Conservation (phyloP, 2,797 vertebrate species). For the Coreius guichenoti region DNA sequence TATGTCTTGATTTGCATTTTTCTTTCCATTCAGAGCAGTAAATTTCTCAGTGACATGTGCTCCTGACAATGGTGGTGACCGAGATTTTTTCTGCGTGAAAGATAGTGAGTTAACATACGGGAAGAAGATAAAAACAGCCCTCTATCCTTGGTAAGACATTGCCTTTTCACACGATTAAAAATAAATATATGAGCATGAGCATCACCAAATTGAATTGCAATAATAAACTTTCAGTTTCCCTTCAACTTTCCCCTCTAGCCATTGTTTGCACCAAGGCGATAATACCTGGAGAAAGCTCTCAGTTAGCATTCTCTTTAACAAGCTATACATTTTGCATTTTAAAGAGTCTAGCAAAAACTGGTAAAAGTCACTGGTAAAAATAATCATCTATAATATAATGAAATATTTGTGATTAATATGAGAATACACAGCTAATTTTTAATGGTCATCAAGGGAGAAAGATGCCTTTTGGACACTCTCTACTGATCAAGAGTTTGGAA, state of each 20-base stretch:
- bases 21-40: slow-evolving; percentile 75
- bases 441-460: not conserved
- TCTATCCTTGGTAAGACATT: slow-evolving; percentile 85
- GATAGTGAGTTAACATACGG: slow-evolving; percentile 81
- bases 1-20: slow-evolving; percentile 3
- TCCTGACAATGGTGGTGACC: slow-evolving; percentile 76
- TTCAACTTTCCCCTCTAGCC: not conserved
- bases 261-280: not conserved
- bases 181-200: not conserved
- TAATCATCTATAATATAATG: not conserved
- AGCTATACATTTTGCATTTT: not conserved
- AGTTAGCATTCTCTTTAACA: not conserved
- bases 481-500: not conserved
- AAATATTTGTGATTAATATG: not conserved
- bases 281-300: not conserved
- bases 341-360: not conserved
- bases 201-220: not conserved
- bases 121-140: slow-evolving; percentile 85
- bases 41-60: slow-evolving; percentile 79
- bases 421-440: not conserved
- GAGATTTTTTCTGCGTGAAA: slow-evolving; percentile 87
- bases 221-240: not conserved
- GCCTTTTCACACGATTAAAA: not conserved
- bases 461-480: not conserved
- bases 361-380: not conserved